Base-by-base conservation (phyloP, 2,888 invertebrate genomes). In the Copidosoma aretas region DNA sequence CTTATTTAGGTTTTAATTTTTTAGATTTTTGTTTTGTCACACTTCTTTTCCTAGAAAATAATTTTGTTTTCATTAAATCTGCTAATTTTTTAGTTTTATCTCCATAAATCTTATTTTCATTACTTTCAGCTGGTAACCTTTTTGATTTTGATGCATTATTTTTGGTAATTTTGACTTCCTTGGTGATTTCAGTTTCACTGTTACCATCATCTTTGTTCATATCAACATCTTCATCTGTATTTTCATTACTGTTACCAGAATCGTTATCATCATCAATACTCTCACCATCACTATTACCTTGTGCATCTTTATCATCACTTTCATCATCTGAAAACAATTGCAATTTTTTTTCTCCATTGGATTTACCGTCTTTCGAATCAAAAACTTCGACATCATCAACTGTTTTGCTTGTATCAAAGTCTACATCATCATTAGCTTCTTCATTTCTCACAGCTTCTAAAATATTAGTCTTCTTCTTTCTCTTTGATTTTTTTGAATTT, bases 301-400 rank as follows among this genome's bases (percentile, higher is more conserved):
- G 17, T 15, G 39, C 49, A 25, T 15, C 22, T 14, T 21, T 32
- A 19, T 52, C 41, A 19, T 51, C 17, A 14, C 57, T 52, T 32
- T 54, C 63, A 39, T 68, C 68, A 39, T 72, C 72, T 25, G 67
- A 41, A 58, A 72, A 72, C 21, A 72, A 24, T 15, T 68, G 51
- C 12, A 72, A 65, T 54, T 70, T 70, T 19, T 63, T 57, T 58
- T 71, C 68, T 12, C 21, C 15, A 25, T 41, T 43, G 15, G 24
- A 10, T 51, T 51, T 5, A 15, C 41, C 19, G 22, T 15, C 51
- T 52, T 58, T 12, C 52, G 32, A 32, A 32, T 32, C 8, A 32
- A 32, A 8, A 32, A 60, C 14, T 49, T 53, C 49, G 53, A 10
- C 12, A 66, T 68, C 41, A 14, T 14, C 51, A 43, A 19, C 24